A percentile compares a stretch with the other conserved stretches of the same genome.
phyloP scores from a whole-genome alignment of 1,140 invertebrate genomes.

The Drosophila tristis region DNA sequence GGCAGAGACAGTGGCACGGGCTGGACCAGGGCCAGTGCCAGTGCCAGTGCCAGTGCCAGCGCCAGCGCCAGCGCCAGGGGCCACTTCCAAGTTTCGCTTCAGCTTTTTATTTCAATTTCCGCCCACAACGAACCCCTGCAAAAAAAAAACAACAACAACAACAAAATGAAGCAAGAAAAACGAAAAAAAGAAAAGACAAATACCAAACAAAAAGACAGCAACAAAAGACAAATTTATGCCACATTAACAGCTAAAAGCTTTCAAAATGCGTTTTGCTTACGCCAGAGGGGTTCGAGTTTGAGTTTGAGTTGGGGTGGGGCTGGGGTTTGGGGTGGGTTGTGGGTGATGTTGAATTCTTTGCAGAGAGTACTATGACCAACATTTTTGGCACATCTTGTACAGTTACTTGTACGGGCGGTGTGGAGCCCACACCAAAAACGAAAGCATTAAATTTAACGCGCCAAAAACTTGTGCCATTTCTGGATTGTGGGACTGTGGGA shows the following conservation, averaged over 20 bases:
- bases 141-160: background rate
- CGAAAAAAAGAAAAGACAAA: background rate
- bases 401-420: conserved; percentile 1
- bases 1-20: background rate
- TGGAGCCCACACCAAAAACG: conserved; percentile 30
- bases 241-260: conserved; percentile 82
- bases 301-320: too few relatives aligned
- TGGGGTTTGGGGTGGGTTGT: too few relatives aligned
- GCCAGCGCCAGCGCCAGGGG: conserved; percentile 6
- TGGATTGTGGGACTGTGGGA: conserved; percentile 14
- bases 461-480: conserved; percentile 73
- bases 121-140: conserved; percentile 48
- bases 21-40: conserved; percentile 35
- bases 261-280: conserved; percentile 77
- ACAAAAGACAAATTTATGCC: conserved; percentile 80
- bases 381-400: conserved; percentile 60
- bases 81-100: conserved; percentile 66
- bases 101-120: conserved; percentile 79
- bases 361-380: conserved; percentile 46
- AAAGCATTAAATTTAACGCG: conserved; percentile 77
- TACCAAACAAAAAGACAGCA: conserved; percentile 42
- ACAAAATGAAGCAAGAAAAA: background rate
- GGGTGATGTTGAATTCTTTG: conserved; percentile 2
- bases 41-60: conserved; percentile 15
- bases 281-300: conserved; percentile 42